phyloP scores from a whole-genome alignment of 2,888 invertebrate genomes.

The Hypsopygia costalis region DNA sequence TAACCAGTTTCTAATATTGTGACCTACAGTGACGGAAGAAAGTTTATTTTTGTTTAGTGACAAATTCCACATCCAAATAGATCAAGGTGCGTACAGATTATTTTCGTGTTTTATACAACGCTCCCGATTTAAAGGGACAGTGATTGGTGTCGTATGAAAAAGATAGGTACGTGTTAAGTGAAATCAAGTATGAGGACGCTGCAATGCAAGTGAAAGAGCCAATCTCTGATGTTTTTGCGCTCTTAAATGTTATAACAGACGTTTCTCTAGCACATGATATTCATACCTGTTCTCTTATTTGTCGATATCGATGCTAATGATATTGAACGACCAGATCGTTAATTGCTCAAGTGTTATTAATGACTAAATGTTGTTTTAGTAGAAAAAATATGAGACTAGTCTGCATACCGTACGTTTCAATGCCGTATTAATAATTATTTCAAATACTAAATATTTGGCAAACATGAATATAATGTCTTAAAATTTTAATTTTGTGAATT shows the following conservation, averaged over 20 bases:
- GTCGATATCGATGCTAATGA: neutral
- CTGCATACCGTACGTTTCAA: neutral
- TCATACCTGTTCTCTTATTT: neutral
- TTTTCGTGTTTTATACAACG: slow-evolving; percentile 1
- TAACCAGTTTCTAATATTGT: slow-evolving; percentile 16
- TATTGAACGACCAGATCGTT: neutral
- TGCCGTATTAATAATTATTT: neutral
- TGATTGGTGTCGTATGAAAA: slow-evolving; percentile 2
- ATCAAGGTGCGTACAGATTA: slow-evolving; percentile 19
- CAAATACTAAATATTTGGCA: too few relatives aligned
- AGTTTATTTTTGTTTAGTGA: slow-evolving; percentile 11
- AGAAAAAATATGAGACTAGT: neutral
- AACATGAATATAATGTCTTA: too few relatives aligned
- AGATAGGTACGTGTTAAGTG: slow-evolving; percentile 5
- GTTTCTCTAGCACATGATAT: neutral
- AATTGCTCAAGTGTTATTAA: neutral
- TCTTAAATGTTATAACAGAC: neutral
- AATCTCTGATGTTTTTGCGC: neutral
- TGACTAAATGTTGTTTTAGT: neutral
- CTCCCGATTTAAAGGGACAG: neutral
- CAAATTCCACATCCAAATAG: slow-evolving; percentile 12
- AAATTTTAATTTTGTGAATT: too few relatives aligned
- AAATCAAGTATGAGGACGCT: slow-evolving; percentile 5
- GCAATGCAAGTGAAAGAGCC: neutral
- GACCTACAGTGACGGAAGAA: slow-evolving; percentile 11